Percentiles rank a stretch among this genome's conserved stretches.
Conservation (phyloP, 2,888 invertebrate genomes). For the Tachina fera region DNA sequence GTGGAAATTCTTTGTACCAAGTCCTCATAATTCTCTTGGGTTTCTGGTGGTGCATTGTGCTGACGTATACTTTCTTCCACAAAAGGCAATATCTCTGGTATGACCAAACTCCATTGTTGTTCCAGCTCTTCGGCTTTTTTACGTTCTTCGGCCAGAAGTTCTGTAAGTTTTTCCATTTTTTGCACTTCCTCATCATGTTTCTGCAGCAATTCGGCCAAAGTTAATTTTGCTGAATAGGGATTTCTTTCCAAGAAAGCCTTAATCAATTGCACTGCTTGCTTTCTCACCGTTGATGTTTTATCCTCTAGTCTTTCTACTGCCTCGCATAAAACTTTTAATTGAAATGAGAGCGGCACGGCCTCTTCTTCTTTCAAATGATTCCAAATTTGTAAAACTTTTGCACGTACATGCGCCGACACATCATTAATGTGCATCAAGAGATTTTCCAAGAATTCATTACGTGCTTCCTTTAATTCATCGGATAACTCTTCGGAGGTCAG, state of each 20-base stretch:
- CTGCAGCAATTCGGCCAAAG: slow-evolving; percentile 85
- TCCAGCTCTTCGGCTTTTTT: slow-evolving; percentile 84
- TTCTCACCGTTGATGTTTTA: slow-evolving; percentile 92
- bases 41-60: slow-evolving; percentile 73
- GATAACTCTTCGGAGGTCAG: slow-evolving; percentile 89
- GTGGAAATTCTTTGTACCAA: slow-evolving; percentile 78
- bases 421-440: slow-evolving; percentile 93
- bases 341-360: slow-evolving; percentile 89
- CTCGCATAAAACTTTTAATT: slow-evolving; percentile 87
- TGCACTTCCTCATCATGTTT: slow-evolving; percentile 83
- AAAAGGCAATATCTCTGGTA: slow-evolving; percentile 77
- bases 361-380: slow-evolving; percentile 89
- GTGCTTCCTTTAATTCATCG: slow-evolving; percentile 86
- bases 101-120: slow-evolving; percentile 80
- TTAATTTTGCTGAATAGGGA: slow-evolving; percentile 89
- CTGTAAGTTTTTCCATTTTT: slow-evolving; percentile 82
- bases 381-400: slow-evolving; percentile 93
- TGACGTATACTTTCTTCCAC: slow-evolving; percentile 78
- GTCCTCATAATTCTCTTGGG: slow-evolving; percentile 79
- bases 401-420: slow-evolving; percentile 91
- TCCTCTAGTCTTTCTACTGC: slow-evolving; percentile 90
- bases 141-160: slow-evolving; percentile 85
- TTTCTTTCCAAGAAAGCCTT: slow-evolving; percentile 91
- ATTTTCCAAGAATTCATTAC: slow-evolving; percentile 91
- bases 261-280: slow-evolving; percentile 86